These are phyloP conservation scores for Sorex maritimensis DNA, from an alignment of 2,797 vertebrate genomes.

Conservation along the genomic window DNA sequence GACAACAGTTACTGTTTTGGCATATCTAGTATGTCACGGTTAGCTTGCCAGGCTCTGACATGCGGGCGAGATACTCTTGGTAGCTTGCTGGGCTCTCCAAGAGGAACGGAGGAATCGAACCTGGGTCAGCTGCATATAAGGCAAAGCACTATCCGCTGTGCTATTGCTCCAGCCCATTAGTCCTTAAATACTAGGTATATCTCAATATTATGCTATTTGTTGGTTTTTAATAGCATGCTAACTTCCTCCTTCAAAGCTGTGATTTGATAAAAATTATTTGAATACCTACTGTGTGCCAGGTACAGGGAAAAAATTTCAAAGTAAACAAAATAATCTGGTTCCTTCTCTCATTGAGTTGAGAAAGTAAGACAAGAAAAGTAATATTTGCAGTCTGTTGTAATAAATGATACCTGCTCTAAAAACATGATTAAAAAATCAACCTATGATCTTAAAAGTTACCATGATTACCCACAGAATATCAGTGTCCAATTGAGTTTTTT, in stretches of 20 bases:
- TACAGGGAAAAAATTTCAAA: conserved; percentile 47
- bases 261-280: conserved; percentile 57
- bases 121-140: too few species aligned
- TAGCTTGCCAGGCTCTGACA: too few species aligned
- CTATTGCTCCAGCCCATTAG: background rate
- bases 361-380: conserved; percentile 15
- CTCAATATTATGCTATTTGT: conserved; percentile 73
- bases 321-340: conserved; percentile 1
- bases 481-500: conserved; percentile 8
- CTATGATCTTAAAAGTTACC: background rate
- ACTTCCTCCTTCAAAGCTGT: conserved; percentile 44
- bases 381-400: conserved; percentile 6
- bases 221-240: conserved; percentile 67
- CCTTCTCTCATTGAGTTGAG: background rate
- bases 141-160: too few species aligned
- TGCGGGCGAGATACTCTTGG: too few species aligned
- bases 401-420: background rate
- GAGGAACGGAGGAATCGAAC: too few species aligned
- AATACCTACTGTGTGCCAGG: conserved; percentile 56
- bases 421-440: background rate
- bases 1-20: too few species aligned
- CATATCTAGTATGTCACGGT: too few species aligned
- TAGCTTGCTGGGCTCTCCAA: too few species aligned
- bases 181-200: conserved; percentile 52
- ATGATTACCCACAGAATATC: background rate